These are phyloP conservation scores for Choloepus hoffmanni DNA, from an alignment of 2,113 vertebrate species.

Conservation along the genomic window DNA sequence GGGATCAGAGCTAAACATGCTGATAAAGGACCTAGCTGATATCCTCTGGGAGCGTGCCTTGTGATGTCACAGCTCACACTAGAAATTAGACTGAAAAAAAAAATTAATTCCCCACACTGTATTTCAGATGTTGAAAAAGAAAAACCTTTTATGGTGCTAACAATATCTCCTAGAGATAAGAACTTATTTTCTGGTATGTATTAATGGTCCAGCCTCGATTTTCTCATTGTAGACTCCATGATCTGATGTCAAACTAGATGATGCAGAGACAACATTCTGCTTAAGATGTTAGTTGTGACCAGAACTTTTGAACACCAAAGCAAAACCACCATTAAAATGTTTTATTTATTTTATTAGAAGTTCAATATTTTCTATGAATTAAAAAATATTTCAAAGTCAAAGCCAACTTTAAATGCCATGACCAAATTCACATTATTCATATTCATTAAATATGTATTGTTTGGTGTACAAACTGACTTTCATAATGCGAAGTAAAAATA, in stretches of 20 bases:
- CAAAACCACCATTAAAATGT: slow-evolving; percentile 81
- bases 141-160: neutral
- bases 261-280: neutral
- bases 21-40: neutral
- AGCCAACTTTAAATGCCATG: slow-evolving; percentile 91
- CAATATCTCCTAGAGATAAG: neutral
- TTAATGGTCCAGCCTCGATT: neutral
- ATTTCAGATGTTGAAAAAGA: slow-evolving; percentile 32
- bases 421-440: slow-evolving; percentile 89
- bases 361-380: slow-evolving; percentile 94
- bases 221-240: neutral
- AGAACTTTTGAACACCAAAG: neutral
- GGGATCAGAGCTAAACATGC: neutral
- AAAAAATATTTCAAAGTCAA: slow-evolving; percentile 94
- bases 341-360: slow-evolving; percentile 95
- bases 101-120: slow-evolving; percentile 57
- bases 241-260: neutral
- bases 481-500: slow-evolving; percentile 92
- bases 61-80: slow-evolving; percentile 61
- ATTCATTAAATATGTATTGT: slow-evolving; percentile 89
- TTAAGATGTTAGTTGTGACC: neutral
- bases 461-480: slow-evolving; percentile 93
- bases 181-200: neutral
- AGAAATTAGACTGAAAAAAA: slow-evolving; percentile 69
- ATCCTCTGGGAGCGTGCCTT: slow-evolving; percentile 61